Base-by-base conservation (phyloP, 2,888 invertebrate genomes). In the Apoderus coryli region DNA sequence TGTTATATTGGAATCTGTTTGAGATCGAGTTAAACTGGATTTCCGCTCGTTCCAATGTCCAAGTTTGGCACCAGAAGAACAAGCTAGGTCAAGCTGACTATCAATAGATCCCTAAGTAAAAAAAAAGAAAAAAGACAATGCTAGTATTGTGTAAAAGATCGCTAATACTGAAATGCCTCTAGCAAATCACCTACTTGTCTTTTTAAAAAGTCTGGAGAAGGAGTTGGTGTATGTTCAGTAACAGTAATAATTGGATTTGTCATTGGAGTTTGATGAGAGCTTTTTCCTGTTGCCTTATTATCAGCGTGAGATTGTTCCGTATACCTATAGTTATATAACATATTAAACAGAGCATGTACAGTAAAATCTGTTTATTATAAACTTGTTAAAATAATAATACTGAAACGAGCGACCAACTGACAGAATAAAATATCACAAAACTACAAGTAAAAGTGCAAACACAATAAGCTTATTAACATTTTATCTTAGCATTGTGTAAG, bases 181-280 rank as follows among this genome's bases (percentile, higher is more conserved):
- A 10, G 33, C 4, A n/a, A n/a, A n/a, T n/a, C n/a, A 7, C 6
- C n/a, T 61, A 77, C 78, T 61, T 76, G 85, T 63, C 81, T 65
- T 49, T 76, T 74, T 42, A 84, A 65, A 49, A 77, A 85, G 54
- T 89, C 88, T 0, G 88, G 88, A 1, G 88, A 88, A 1, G 88
- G 86, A 3, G 82, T 76, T 1, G 92, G 92, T 1, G 90, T 90
- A 50, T 93, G 92, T 52, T 93, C 90, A 1, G 95, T 95, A 5
- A 95, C 90, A 1, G 92, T 93, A 34, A 95, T 95, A 31, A 93
- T 93, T 1, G 95, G 95, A 59, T 89, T 89, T 31, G 82, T 75
- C 36, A 80, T 76, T 40, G 77, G 76, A 45, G n/a, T n/a, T n/a
- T n/a, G n/a, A n/a, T n/a, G n/a, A n/a, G n/a, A n/a, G n/a, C n/a